phyloP scores from a whole-genome alignment of 64 coral and sea anemone species.

The Cladopsammia gracilis region DNA sequence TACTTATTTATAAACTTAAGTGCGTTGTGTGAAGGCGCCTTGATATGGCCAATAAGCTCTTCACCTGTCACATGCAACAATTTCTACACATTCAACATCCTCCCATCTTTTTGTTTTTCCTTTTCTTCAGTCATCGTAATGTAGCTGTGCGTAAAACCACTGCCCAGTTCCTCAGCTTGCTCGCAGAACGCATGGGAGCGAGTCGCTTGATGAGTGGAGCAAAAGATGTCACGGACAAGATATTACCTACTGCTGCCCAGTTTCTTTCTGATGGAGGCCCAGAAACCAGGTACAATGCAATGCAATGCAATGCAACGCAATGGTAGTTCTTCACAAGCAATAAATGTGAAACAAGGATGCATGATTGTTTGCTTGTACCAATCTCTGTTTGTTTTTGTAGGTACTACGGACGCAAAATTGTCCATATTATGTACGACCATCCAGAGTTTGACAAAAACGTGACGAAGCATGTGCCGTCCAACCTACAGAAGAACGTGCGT shows the following conservation, averaged over 20 bases:
- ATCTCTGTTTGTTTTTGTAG: slow-evolving; percentile 20
- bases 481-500: slow-evolving; percentile 72
- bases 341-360: too few relatives aligned
- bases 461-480: slow-evolving; percentile 80
- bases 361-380: background rate
- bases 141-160: slow-evolving; percentile 91
- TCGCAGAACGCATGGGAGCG: slow-evolving; percentile 92
- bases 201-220: slow-evolving; percentile 91
- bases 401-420: slow-evolving; percentile 93
- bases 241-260: slow-evolving; percentile 87
- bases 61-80: too few relatives aligned
- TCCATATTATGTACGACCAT: slow-evolving; percentile 87
- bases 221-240: slow-evolving; percentile 95
- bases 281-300: slow-evolving; percentile 81
- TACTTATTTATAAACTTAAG: too few relatives aligned
- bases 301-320: background rate
- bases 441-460: slow-evolving; percentile 95
- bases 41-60: too few relatives aligned
- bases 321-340: too few relatives aligned
- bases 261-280: slow-evolving; percentile 90
- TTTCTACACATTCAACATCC: background rate
- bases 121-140: slow-evolving; percentile 80
- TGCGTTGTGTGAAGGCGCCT: too few relatives aligned
- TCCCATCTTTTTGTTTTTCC: background rate
- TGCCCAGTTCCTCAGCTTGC: slow-evolving; percentile 89